Conservation (phyloP, 2,797 vertebrate genomes). For the Rhinichthys osculus region DNA sequence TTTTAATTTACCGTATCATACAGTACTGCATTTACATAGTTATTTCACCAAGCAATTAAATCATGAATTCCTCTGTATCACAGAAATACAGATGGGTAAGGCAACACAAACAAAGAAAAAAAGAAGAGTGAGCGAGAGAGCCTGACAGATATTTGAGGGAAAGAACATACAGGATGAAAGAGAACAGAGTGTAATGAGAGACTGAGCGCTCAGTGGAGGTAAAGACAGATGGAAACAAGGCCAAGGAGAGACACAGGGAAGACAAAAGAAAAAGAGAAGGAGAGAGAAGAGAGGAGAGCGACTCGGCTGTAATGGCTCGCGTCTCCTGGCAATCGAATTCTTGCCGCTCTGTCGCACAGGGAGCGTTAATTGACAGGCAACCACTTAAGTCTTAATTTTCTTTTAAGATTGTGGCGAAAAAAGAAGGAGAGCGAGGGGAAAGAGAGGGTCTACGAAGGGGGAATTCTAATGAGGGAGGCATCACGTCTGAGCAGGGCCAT, state of each 20-base stretch:
- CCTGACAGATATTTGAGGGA: slow-evolving; percentile 42
- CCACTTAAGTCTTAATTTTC: slow-evolving; percentile 80
- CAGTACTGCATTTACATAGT: slow-evolving; percentile 3
- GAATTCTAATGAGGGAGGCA: slow-evolving; percentile 74
- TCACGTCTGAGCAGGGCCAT: slow-evolving; percentile 60
- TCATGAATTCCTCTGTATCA: background rate
- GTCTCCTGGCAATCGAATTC: slow-evolving; percentile 68
- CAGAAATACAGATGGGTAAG: slow-evolving; percentile 23
- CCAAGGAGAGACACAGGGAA: slow-evolving; percentile 43
- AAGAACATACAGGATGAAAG: slow-evolving; percentile 37
- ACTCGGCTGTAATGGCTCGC: slow-evolving; percentile 63
- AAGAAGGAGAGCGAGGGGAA: slow-evolving; percentile 58
- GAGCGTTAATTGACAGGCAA: slow-evolving; percentile 76
- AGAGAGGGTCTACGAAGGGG: slow-evolving; percentile 63
- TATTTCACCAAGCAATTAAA: slow-evolving; percentile 9
- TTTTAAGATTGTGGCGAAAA: slow-evolving; percentile 73
- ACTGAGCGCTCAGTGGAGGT: slow-evolving; percentile 20
- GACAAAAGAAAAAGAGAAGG: slow-evolving; percentile 42
- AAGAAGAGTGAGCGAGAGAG: slow-evolving; percentile 10
- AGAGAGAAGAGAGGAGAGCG: slow-evolving; percentile 34
- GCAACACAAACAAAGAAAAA: slow-evolving; percentile 31
- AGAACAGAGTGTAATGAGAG: slow-evolving; percentile 39
- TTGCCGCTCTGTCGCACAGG: slow-evolving; percentile 66
- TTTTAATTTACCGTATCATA: slow-evolving; percentile 17
- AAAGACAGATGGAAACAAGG: slow-evolving; percentile 39